phyloP scores from a whole-genome alignment of 2,113 vertebrate genomes.

The Cranoglanis bouderius region DNA sequence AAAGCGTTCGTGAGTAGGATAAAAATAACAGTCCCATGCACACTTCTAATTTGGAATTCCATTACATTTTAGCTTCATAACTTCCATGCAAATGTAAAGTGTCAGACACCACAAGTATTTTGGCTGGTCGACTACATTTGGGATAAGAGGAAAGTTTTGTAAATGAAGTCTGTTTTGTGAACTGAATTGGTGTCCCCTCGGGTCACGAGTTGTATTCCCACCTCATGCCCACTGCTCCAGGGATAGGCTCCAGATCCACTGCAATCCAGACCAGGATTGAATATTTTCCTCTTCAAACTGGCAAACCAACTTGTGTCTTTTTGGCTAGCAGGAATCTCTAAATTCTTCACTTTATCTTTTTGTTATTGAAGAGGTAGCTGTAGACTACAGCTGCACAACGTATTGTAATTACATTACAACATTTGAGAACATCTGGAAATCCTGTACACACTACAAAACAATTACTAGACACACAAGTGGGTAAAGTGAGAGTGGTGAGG shows the following conservation, averaged over 20 bases:
- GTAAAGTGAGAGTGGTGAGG: neutral
- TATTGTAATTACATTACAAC: too few relatives aligned
- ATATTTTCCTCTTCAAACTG: neutral
- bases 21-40: neutral
- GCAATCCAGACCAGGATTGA: neutral
- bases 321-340: neutral
- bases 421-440: slow-evolving; percentile 6
- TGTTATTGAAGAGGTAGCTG: neutral
- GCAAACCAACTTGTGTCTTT: neutral
- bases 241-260: neutral
- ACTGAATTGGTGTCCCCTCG: neutral
- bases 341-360: neutral
- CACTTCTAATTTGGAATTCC: neutral
- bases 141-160: neutral
- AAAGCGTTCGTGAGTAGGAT: neutral
- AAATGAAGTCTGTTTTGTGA: neutral
- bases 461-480: neutral
- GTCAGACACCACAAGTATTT: neutral
- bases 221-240: neutral
- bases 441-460: neutral
- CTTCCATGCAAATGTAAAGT: neutral
- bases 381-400: neutral
- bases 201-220: neutral
- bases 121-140: neutral
- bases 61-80: neutral